Evolutionary conservation across 2,888 invertebrate species (phyloP), one percentile per base, ranked within the genome.

Genomic region (Archips crataeganus): DNA sequence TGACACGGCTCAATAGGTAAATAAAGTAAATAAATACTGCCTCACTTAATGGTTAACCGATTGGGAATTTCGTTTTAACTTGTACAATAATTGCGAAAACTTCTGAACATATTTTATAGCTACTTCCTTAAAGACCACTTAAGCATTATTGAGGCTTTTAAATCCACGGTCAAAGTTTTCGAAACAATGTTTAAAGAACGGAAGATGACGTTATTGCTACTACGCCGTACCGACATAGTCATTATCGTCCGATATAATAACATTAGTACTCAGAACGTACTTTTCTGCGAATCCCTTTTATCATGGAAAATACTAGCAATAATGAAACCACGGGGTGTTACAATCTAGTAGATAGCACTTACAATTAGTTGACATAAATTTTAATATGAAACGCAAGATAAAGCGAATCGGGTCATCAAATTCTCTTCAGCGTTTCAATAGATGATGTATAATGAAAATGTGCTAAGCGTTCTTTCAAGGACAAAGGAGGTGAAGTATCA

Each of bases 221-320:
- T 69, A 69, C 68, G 62, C 65, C 71, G 71, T 63, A 59, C 36
- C 39, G 49, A 68, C 51, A 54, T 51, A 72, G 57, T 63, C 49
- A 69, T 69, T 68, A 64, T 69, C 68, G 23, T 45, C 34, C 57
- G 36, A 49, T 63, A 68, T 62, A 57, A 67, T 34, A 67, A 63
- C 63, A 68, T 62, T 62, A 23, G 47, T 5, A 11, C 23, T 13
- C 1, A 42, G 47, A 32, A 36, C 39, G 42, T 47, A 23, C 45
- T 63, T 65, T 65, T 51, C 68, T 49, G 68, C 49, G 73, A 69
- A 72, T n/a, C 60, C 59, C 32, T 57, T 64, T 73, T 73, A 69
- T 73, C 68, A 9, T 34, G 45, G 59, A 64, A 47, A 63, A 63
- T 47, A 68, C 45, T 47, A 47, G 15, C 59, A 10, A 34, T 73